These are phyloP conservation scores for Ectropis grisescens DNA, from an alignment of 1,140 invertebrate genomes.

Conservation along the genomic window DNA sequence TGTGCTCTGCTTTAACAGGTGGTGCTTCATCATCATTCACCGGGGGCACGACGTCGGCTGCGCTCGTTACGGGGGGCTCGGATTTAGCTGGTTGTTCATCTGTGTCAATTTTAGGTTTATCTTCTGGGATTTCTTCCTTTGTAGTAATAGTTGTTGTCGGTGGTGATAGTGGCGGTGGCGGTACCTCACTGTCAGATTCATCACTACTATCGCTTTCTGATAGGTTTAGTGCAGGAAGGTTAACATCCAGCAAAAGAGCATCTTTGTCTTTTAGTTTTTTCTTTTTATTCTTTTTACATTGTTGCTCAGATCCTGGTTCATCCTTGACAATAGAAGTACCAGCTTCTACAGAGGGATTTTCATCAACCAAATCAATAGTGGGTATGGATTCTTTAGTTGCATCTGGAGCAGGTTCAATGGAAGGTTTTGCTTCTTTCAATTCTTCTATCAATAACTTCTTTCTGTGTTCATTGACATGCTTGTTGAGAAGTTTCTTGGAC, in stretches of 20 bases:
- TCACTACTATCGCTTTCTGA: constrained; percentile 85
- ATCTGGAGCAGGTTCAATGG: constrained; percentile 22
- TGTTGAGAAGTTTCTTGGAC: constrained; percentile 81
- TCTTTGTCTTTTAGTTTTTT: constrained; percentile 75
- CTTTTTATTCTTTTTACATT: constrained; percentile 69
- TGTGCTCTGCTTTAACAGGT: constrained; percentile 49
- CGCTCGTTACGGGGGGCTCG: neutral
- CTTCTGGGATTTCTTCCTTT: constrained; percentile 31
- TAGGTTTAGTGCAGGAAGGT: constrained; percentile 82
- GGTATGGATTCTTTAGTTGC: constrained; percentile 32
- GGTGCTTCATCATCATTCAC: constrained; percentile 11
- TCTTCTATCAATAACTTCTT: constrained; percentile 35
- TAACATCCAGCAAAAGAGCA: constrained; percentile 72
- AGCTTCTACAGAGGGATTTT: constrained; percentile 37
- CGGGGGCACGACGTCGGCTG: constrained; percentile 7
- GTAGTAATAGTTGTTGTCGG: too few species aligned
- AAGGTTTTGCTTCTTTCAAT: constrained; percentile 47
- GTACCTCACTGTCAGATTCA: constrained; percentile 76
- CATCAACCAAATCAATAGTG: constrained; percentile 44
- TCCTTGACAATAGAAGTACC: constrained; percentile 36
- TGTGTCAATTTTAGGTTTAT: constrained; percentile 22
- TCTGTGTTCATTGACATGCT: constrained; percentile 74
- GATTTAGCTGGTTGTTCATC: constrained; percentile 39
- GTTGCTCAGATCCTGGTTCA: constrained; percentile 30
- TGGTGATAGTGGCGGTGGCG: constrained; percentile 14